These are phyloP conservation scores for Zophobas morio DNA, from an alignment of 1,140 invertebrate genomes.

Conservation along the genomic window DNA sequence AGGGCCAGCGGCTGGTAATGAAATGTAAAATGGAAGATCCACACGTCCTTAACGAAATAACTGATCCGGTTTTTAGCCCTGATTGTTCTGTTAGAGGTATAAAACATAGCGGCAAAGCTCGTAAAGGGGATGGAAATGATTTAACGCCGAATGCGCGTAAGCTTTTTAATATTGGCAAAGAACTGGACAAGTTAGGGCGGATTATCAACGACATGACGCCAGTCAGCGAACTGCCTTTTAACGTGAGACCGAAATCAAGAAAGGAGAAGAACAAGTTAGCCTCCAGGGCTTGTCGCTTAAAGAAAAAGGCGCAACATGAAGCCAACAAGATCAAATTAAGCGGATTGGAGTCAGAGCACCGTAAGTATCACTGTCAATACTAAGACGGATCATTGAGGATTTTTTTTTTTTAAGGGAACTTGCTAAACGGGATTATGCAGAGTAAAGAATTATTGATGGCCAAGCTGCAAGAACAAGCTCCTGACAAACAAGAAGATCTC, in stretches of 20 bases:
- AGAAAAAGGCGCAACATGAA: constrained; percentile 96
- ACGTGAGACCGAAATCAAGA: constrained; percentile 89
- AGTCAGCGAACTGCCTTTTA: constrained; percentile 92
- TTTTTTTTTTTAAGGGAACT: constrained; percentile 72
- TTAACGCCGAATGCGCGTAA: constrained; percentile 95
- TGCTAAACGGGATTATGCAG: constrained; percentile 78
- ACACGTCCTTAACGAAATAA: constrained; percentile 90
- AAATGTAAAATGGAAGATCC: constrained; percentile 91
- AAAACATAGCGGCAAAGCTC: constrained; percentile 93
- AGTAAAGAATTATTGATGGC: constrained; percentile 76
- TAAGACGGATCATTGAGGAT: neutral
- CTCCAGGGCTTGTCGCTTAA: constrained; percentile 93
- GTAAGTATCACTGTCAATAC: constrained; percentile 73
- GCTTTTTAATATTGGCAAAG: constrained; percentile 90
- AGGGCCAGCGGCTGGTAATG: constrained; percentile 88
- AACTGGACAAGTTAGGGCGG: constrained; percentile 91
- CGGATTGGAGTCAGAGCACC: constrained; percentile 94
- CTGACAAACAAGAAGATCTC: constrained; percentile 75
- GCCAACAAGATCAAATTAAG: constrained; percentile 96
- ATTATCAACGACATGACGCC: constrained; percentile 97
- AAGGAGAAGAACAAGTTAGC: constrained; percentile 99
- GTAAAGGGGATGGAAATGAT: constrained; percentile 98
- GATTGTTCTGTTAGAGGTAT: constrained; percentile 91
- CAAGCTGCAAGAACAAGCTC: constrained; percentile 72
- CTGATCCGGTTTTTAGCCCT: constrained; percentile 94